phyloP scores from a whole-genome alignment of 2,113 vertebrate genomes.

The Corvus moneduloides region DNA sequence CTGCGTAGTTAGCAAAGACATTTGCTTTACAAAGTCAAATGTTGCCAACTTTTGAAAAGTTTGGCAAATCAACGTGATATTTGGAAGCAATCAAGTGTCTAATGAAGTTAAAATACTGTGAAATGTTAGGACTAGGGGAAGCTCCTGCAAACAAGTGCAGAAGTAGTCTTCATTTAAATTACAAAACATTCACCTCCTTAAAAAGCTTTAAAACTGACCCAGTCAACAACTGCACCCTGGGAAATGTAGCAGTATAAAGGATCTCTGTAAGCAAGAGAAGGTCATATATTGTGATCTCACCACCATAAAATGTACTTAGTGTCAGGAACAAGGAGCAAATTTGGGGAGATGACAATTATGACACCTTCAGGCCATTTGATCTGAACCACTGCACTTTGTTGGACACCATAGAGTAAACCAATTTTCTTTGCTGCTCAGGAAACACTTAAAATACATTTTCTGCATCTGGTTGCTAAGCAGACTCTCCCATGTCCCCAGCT shows the following conservation, averaged over 20 bases:
- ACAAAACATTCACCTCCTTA: conserved; percentile 63
- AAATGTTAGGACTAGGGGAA: conserved; percentile 44
- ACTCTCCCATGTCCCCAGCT: conserved; percentile 26
- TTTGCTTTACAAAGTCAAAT: conserved; percentile 54
- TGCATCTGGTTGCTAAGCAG: conserved; percentile 18
- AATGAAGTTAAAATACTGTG: conserved; percentile 63
- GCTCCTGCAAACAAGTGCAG: conserved; percentile 65
- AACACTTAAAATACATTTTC: conserved; percentile 7
- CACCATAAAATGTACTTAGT: neutral
- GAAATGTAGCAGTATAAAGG: conserved; percentile 46
- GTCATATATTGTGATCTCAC: conserved; percentile 24
- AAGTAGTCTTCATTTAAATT: conserved; percentile 58
- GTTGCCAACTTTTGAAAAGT: conserved; percentile 42
- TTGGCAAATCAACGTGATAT: conserved; percentile 51
- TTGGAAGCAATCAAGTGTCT: conserved; percentile 62
- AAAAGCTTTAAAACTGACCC: conserved; percentile 67
- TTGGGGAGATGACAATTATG: conserved; percentile 19
- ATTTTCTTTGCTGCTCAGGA: conserved; percentile 45
- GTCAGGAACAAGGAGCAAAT: conserved; percentile 24
- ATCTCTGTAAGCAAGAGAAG: conserved; percentile 14
- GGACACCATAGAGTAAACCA: conserved; percentile 54
- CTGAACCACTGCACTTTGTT: conserved; percentile 50
- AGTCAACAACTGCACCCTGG: conserved; percentile 35
- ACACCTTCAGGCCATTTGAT: conserved; percentile 28
- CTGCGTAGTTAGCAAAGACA: conserved; percentile 44